These are phyloP conservation scores for Arizona elegans DNA, from an alignment of 2,113 vertebrate species.

Conservation along the genomic window DNA sequence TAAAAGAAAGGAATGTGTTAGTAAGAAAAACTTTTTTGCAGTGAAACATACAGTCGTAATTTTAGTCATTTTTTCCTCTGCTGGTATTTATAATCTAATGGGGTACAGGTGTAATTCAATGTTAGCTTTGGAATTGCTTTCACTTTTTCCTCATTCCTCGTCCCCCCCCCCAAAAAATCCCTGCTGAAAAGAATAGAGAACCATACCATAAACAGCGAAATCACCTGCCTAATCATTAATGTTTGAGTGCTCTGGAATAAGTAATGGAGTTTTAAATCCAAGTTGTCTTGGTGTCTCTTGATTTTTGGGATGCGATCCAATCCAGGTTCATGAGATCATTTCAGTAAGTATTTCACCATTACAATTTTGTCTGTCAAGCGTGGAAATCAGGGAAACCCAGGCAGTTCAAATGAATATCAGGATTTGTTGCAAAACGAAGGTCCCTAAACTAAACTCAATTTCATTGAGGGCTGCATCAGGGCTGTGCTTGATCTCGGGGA, in stretches of 20 bases:
- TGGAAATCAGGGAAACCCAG: background rate
- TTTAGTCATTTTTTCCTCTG: slow-evolving; percentile 48
- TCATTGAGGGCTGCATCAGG: too few relatives aligned
- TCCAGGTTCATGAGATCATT: background rate
- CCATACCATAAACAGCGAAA: background rate
- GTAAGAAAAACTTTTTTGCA: background rate
- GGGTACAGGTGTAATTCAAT: slow-evolving; percentile 50
- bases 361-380: background rate
- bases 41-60: slow-evolving; percentile 37
- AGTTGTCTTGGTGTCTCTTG: background rate
- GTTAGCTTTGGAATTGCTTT: slow-evolving; percentile 11
- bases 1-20: slow-evolving; percentile 58
- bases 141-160: background rate
- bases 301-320: background rate
- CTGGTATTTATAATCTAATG: slow-evolving; percentile 59
- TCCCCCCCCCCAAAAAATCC: background rate
- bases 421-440: background rate
- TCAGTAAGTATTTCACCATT: background rate
- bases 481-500: too few relatives aligned
- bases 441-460: background rate
- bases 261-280: background rate
- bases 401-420: background rate
- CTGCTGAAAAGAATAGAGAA: rapidly evolving
- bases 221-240: background rate
- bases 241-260: background rate